Base-by-base conservation (phyloP, 2,888 invertebrate species). In the Zelleria hepariella region DNA sequence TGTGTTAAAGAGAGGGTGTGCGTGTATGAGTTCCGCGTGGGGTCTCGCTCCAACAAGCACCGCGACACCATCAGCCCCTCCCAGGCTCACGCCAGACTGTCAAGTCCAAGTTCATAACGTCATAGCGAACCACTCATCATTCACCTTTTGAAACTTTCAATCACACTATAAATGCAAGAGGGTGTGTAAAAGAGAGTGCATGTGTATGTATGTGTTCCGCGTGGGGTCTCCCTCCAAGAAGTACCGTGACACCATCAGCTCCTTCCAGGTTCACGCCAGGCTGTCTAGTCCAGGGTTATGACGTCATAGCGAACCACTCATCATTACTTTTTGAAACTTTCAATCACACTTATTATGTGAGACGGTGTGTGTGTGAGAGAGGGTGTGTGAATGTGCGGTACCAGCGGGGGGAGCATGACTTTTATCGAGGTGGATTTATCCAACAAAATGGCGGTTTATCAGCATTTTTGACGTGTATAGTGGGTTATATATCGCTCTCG, bases 301-400 rank as follows among this genome's bases (percentile, higher is more conserved):
- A 20, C 27, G 2, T 20, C 32, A 55, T 18, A 20, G 15, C 20
- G 32, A 25, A 1, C 32, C 32, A 10, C 15, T 42, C 32, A n/a
- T n/a, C n/a, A n/a, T n/a, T n/a, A n/a, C n/a, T n/a, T n/a, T n/a
- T n/a, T n/a, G n/a, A n/a, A n/a, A n/a, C n/a, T n/a, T n/a, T n/a
- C n/a, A n/a, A n/a, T n/a, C n/a, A n/a, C n/a, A n/a, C n/a, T n/a
- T n/a, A n/a, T n/a, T n/a, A n/a, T n/a, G n/a, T n/a, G n/a, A n/a
- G n/a, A n/a, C n/a, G n/a, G n/a, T n/a, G n/a, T n/a, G n/a, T n/a
- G n/a, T n/a, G n/a, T n/a, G n/a, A n/a, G 92, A 92, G 42, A 80
- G 84, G 62, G 98, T 96, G 5, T 96, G 96, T 10, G 96, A 96
- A 25, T 96, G 95, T 73, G 94, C 95, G 73, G 93, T 97, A 82